phyloP scores from a whole-genome alignment of 2,113 vertebrate genomes.

The Hydrochoerus hydrochaeris region DNA sequence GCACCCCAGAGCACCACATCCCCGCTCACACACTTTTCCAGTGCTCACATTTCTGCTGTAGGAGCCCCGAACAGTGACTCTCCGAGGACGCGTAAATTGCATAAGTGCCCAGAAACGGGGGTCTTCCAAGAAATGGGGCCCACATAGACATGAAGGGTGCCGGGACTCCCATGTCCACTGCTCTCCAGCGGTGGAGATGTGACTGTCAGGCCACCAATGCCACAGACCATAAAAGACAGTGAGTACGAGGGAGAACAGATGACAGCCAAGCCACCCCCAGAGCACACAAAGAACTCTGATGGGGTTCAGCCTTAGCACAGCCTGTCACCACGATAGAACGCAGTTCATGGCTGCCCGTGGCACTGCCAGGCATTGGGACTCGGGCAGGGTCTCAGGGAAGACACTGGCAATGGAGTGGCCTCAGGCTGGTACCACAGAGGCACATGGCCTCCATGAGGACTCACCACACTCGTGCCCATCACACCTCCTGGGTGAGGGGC shows the following conservation, averaged over 20 bases:
- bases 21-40: no score
- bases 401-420: background rate
- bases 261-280: no score
- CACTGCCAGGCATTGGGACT: background rate
- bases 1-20: background rate
- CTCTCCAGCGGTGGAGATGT: background rate
- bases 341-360: accelerated
- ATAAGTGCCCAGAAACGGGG: background rate
- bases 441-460: background rate
- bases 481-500: background rate
- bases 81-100: background rate
- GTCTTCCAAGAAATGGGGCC: background rate
- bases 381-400: no score
- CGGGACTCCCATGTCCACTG: accelerated
- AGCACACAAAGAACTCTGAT: no score
- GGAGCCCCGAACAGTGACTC: background rate
- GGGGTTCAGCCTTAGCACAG: background rate
- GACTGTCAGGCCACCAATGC: no score
- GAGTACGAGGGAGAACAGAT: background rate
- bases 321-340: no score
- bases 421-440: background rate
- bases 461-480: background rate
- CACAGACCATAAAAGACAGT: background rate
- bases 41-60: background rate
- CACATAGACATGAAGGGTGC: background rate